Evolutionary conservation across 1,140 invertebrate genomes (phyloP), one percentile per base, ranked within the genome.

Genomic region (Drosophila pseudoananassae): DNA sequence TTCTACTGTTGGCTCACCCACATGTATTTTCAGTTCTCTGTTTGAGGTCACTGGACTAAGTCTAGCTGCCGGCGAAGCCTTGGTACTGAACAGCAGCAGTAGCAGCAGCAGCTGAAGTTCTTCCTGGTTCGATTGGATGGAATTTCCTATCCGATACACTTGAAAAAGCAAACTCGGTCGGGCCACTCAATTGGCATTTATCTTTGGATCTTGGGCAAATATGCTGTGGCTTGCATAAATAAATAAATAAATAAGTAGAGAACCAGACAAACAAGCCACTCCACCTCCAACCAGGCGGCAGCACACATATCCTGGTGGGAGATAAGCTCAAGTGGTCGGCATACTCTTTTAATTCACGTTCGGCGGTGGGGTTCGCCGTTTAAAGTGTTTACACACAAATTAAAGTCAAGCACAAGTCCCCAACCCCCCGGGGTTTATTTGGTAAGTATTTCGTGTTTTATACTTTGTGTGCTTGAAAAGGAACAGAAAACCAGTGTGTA

Each of bases 361-460:
- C 38, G 49, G 12, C 14, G 51, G 20, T 10, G 55, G 58, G 52
- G 46, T 36, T 55, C 33, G 61, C 31, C 65, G 66, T 76, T 87
- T 87, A 87, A 87, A 88, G 83, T 87, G 83, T 87, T 87, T 87
- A 82, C 82, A 82, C 82, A 76, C 73, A 87, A 85, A 85, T 85
- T 85, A 87, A 85, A 85, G 82, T 87, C 81, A 81, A 81, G 79
- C 79, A 70, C 65, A 69, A 69, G 64, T 56, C 47, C 31, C 50
- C 50, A 8, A 0, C 25, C 50, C 50, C 4, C 17, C 29, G n/a
- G 5, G 12, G 20, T 43, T 23, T n/a, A 10, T 15, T 61, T 38
- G 49, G 59, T 43, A 53, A 57, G 50, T 57, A 59, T 59, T 56
- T 64, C 15, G 69, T 54, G 58, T 72, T 71, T 55, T 51, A 66